Base-by-base conservation (phyloP, 2,113 vertebrate species). In the Ciconia stormi region DNA sequence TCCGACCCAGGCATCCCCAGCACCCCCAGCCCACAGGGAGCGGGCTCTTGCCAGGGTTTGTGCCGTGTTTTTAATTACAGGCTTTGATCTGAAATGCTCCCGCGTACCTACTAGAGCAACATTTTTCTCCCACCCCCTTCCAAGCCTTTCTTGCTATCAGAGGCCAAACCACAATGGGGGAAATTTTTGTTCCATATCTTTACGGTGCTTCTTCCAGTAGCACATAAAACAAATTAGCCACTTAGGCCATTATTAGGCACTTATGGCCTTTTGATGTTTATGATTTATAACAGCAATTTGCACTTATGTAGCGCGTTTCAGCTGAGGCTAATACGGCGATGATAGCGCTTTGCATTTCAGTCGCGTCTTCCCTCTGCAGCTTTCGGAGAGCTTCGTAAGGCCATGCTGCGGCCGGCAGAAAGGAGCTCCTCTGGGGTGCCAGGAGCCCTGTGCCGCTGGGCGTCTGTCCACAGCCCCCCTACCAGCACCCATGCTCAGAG, bases 231-330 rank as follows among this genome's bases (percentile, higher is more conserved):
- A 97, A 96, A 97, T 97, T 95, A 97, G 96, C 96, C 95, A 96
- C 95, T 97, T 97, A 97, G 96, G 95, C 95, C 94, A 97, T 97
- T 97, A 96, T 97, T 97, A 97, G 94, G 96, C 87, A 95, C 97
- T 97, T 97, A 96, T 74, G 84, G 96, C 89, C 97, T 96, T 97
- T 97, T 96, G 94, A 96, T 97, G 95, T 95, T 97, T 95, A 90
- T 97, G 97, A 97, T 97, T 97, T 97, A 97, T 97, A 95, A 58
- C 63, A 95, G 95, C 91, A 97, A 96, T 96, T 97, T 97, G 94
- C 96, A 96, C 97, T 95, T 96, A 88, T 3, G 87, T 67, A 83
- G 95, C 59, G 16, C 20, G 10, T 91, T 93, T 91, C 95, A 82
- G 95, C 81, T n/a, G 81, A 89, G 91, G 66, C 89, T 89, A 62